Evolutionary conservation across 2,797 vertebrate genomes (phyloP), one percentile per base, ranked within the genome.

Genomic region (Acanthornis magna): DNA sequence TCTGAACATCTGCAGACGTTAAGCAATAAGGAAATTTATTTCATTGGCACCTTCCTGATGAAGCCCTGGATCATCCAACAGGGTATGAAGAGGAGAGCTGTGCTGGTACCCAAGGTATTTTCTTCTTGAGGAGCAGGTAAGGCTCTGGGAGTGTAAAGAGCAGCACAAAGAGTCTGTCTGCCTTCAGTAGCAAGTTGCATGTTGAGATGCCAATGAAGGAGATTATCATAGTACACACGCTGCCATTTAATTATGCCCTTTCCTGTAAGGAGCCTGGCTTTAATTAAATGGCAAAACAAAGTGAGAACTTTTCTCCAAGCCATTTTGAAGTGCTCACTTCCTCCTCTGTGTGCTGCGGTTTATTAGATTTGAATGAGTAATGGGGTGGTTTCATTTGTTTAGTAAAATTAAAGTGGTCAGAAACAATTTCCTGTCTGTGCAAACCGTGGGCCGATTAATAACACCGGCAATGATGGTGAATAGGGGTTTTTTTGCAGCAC

Each of bases 291-390:
- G 67, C 93, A 87, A 94, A 91, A 93, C 88, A 95, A 96, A 96
- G 91, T 93, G 88, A 93, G 95, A 96, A 93, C 74, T 95, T 96
- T 81, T 91, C 96, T 96, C 74, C 74, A 58, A 95, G 91, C 83
- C 71, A 68, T 96, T 95, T 85, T 79, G 67, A 95, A 96, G 88
- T 25, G 57, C 91, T 95, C 85, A 90, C 94, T 97, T 97, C 96
- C 94, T 95, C 91, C 92, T 96, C 92, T 91, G 91, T 85, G 90
- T 82, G 88, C 93, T 96, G 96, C 2, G 96, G 94, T 93, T 96
- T 95, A 93, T 94, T 95, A 95, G 91, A 95, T 96, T 97, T 96
- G 94, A 95, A 97, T 97, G 92, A 96, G 55, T 96, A 97, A 97
- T 96, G 80, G 83, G 88, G 88, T 79, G 93, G 93, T 96, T 97